Base-by-base conservation (phyloP, 2,113 vertebrate species). In the Nanorana parkeri region DNA sequence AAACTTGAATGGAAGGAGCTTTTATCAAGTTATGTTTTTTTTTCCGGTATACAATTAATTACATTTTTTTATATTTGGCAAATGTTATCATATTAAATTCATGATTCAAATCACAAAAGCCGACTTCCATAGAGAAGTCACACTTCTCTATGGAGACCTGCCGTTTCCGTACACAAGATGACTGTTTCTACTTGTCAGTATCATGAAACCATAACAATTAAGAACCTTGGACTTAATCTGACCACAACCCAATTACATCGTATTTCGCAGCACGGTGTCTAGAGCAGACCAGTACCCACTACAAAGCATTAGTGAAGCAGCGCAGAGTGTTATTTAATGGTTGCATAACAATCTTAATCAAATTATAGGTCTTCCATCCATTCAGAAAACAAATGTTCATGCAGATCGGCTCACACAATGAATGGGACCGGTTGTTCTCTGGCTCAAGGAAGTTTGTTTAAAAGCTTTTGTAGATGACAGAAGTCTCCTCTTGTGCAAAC, bases 361-460 rank as follows among this genome's bases (percentile, higher is more conserved):
- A 74, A 74, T 75, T 36, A 36, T 60, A 61, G 20, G 72, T 41
- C 28, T 23, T 47, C 41, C 41, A 61, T 21, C 52, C 23, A 61
- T 75, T 61, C 24, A 24, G 56, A 75, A 75, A 75, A 41, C 72
- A 75, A 58, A 75, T 41, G 29, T 36, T 36, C 52, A 58, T 75
- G 56, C 72, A 23, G 72, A 75, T 60, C 41, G 15, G 29, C 28
- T 23, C 2, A 24, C 4, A 23, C 55, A 29, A 75, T 75, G 72
- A 61, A 75, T 75, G 72, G 71, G 15, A 19, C 19, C 71, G 19
- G 26, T 58, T 71, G 68, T 71, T 73, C 69, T 73, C 10, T 5
- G 0, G 17, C 10, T 55, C 41, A 32, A 29, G 51, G 68, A 52
- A 73, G 51, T 55, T 71, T 55, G 19, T 26, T 29, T n/a, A 56